Conservation (phyloP, 2,888 invertebrate genomes). For the Cheilosia pagana region DNA sequence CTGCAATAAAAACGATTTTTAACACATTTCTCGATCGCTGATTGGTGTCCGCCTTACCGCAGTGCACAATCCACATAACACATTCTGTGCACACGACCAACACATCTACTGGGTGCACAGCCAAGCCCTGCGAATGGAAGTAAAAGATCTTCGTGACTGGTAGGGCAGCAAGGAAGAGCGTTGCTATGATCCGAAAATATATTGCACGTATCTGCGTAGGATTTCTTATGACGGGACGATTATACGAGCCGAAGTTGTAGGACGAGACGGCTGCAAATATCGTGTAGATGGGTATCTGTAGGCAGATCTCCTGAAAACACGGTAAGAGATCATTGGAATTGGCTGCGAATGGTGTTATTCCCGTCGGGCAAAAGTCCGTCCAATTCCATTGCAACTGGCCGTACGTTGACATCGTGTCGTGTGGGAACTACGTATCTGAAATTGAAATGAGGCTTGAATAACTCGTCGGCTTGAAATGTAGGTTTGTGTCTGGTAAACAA, state of each 20-base stretch:
- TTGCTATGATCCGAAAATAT: conserved; percentile 86
- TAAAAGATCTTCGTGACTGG: conserved; percentile 89
- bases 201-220: conserved; percentile 87
- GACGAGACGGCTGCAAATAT: conserved; percentile 91
- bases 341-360: conserved; percentile 88
- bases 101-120: conserved; percentile 88
- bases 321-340: conserved; percentile 90
- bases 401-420: conserved; percentile 73
- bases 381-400: conserved; percentile 86
- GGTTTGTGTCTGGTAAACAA: no score
- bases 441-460: conserved; percentile 7
- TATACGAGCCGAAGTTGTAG: conserved; percentile 90
- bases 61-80: conserved; percentile 92
- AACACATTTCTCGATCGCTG: background rate
- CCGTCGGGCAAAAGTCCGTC: conserved; percentile 90
- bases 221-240: conserved; percentile 87
- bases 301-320: conserved; percentile 93
- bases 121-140: conserved; percentile 84
- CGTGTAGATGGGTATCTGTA: conserved; percentile 90
- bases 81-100: conserved; percentile 89
- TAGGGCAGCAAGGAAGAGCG: conserved; percentile 86
- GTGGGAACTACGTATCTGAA: conserved; percentile 78
- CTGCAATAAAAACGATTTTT: conserved; percentile 74
- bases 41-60: conserved; percentile 85
- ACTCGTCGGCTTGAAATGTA: no score